Evolutionary conservation across 2,113 vertebrate genomes (phyloP).

Genomic region (Tupaia chinensis): DNA sequence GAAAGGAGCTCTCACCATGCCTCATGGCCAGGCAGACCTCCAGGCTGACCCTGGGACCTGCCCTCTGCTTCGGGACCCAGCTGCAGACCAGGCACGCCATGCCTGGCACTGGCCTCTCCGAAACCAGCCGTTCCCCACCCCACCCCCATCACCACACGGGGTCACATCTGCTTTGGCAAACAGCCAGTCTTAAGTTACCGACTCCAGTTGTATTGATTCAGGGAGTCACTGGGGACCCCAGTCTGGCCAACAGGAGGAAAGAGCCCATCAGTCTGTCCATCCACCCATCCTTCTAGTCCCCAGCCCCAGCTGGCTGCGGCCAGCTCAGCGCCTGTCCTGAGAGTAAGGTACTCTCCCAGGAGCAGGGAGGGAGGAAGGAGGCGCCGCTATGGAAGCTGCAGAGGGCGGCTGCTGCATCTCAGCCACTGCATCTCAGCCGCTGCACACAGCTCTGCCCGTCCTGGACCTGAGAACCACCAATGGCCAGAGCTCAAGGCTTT

Average conservation of each 20-base stretch:
- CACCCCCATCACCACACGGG: slow-evolving; percentile 59
- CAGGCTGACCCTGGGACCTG: not conserved
- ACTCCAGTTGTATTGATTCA: slow-evolving; percentile 83
- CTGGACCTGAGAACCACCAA: not conserved
- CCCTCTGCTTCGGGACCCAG: slow-evolving; percentile 58
- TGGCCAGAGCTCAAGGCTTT: not conserved
- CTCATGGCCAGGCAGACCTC: not conserved
- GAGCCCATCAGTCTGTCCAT: slow-evolving; percentile 64
- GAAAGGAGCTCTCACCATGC: not conserved
- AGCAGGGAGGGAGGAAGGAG: not conserved
- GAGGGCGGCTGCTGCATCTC: not conserved
- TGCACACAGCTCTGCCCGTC: not conserved
- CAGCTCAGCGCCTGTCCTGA: not conserved
- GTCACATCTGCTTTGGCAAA: slow-evolving; percentile 84
- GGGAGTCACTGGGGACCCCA: slow-evolving; percentile 73
- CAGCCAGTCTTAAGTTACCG: slow-evolving; percentile 82
- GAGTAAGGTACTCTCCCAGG: not conserved
- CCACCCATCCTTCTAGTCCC: slow-evolving; percentile 35
- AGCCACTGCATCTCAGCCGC: not conserved
- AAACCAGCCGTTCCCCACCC: slow-evolving; percentile 49
- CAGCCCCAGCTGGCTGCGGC: slow-evolving; percentile 3
- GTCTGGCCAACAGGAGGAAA: slow-evolving; percentile 59
- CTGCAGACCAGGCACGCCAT: slow-evolving; percentile 45
- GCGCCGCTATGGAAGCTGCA: too few relatives aligned
- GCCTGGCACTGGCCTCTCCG: slow-evolving; percentile 67